Evolutionary conservation across 1,140 invertebrate genomes (phyloP).

Genomic region (Diorhabda carinulata): DNA sequence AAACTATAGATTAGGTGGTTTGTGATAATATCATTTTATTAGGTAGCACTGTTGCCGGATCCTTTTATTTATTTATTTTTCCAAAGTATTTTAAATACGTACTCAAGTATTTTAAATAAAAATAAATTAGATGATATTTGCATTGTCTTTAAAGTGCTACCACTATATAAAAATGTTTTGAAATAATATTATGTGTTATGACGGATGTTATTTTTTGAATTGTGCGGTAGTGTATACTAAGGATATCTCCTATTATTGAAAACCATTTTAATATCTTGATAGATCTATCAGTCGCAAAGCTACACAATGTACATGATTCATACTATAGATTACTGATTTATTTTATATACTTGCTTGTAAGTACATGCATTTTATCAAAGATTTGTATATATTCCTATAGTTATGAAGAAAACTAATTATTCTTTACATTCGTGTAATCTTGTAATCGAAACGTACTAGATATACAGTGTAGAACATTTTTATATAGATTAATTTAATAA

Average conservation of each 20-base stretch:
- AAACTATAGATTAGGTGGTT: no score
- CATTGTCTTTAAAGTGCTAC: no score
- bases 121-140: no score
- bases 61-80: no score
- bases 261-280: constrained; percentile 17
- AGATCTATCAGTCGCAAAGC: constrained; percentile 39
- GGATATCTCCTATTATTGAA: neutral
- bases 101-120: no score
- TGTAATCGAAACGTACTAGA: constrained; percentile 15
- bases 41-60: no score
- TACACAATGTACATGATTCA: constrained; percentile 48
- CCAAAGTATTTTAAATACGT: no score
- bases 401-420: constrained; percentile 22
- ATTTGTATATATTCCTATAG: constrained; percentile 38
- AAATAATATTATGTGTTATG: no score
- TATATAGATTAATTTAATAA: constrained; percentile 1
- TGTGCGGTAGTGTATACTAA: no score
- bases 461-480: constrained; percentile 1
- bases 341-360: constrained; percentile 49
- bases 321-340: constrained; percentile 47
- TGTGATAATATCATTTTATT: no score
- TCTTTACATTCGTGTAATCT: constrained; percentile 33
- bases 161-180: no score
- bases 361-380: constrained; percentile 45
- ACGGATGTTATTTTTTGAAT: no score